phyloP scores from a whole-genome alignment of 1,140 invertebrate species.

The Cardiocondyla obscurior region DNA sequence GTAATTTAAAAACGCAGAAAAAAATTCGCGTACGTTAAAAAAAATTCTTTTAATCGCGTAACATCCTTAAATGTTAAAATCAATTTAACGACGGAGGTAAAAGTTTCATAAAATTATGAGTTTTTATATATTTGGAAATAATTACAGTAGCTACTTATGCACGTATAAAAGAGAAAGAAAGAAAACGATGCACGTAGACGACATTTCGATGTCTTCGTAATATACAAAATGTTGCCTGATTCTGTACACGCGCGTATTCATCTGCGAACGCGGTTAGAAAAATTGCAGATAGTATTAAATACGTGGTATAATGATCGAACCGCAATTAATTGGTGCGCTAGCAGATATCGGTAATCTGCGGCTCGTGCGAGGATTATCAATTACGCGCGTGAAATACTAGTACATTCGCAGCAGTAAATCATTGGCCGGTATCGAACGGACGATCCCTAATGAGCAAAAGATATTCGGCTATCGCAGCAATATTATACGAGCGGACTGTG shows the following conservation, averaged over 20 bases:
- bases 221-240: background rate
- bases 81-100: background rate
- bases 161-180: too few species aligned
- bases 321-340: slow-evolving; percentile 64
- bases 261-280: background rate
- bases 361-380: slow-evolving; percentile 68
- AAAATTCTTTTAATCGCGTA: slow-evolving; percentile 2
- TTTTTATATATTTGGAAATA: background rate
- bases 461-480: slow-evolving; percentile 53
- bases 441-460: slow-evolving; percentile 64
- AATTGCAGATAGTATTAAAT: slow-evolving; percentile 57
- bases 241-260: slow-evolving; percentile 27
- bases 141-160: background rate
- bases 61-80: background rate
- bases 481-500: slow-evolving; percentile 25
- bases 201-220: background rate
- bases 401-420: slow-evolving; percentile 56
- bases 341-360: slow-evolving; percentile 61
- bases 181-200: background rate
- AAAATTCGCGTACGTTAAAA: background rate
- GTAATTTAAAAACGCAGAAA: slow-evolving; percentile 41
- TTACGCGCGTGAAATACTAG: slow-evolving; percentile 66
- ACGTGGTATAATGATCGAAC: slow-evolving; percentile 57
- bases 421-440: slow-evolving; percentile 47
- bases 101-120: background rate